A percentile compares a stretch with the other conserved stretches of the same genome.
Conservation (phyloP, 2,113 vertebrate genomes). For the Charadrius vociferus region DNA sequence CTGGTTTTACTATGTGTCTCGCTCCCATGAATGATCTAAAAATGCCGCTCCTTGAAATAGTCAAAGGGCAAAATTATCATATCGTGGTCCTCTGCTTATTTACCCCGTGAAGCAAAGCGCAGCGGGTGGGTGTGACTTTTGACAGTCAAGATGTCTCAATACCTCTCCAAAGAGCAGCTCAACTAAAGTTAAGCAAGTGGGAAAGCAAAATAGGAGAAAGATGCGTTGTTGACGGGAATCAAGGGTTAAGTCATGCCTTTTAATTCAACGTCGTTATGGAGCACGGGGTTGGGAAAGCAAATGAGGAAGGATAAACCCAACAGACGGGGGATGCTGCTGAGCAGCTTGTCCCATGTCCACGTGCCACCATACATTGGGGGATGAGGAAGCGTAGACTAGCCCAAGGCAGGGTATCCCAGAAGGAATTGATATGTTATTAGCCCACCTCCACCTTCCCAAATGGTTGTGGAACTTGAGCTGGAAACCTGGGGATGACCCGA, state of each 20-base stretch:
- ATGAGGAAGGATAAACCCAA: neutral
- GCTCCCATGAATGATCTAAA: neutral
- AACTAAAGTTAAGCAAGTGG: neutral
- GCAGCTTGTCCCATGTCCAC: neutral
- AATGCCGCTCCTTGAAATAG: neutral
- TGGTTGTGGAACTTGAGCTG: neutral
- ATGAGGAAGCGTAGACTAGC: neutral
- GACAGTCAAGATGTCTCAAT: neutral
- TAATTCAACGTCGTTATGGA: fast-evolving
- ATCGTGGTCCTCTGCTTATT: neutral
- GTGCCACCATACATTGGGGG: neutral
- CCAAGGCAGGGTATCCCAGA: neutral
- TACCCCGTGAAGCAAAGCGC: neutral
- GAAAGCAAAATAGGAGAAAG: neutral
- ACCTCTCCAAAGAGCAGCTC: neutral
- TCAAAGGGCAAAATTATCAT: neutral
- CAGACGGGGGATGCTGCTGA: neutral
- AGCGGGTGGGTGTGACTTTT: neutral
- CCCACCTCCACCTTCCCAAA: neutral
- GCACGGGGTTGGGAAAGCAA: neutral
- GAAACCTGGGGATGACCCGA: neutral
- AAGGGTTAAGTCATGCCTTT: neutral
- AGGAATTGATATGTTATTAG: neutral
- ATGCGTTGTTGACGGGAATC: fast-evolving
- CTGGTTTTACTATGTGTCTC: neutral